phyloP scores from a whole-genome alignment of 2,888 invertebrate genomes.

The Corbicula japonica region DNA sequence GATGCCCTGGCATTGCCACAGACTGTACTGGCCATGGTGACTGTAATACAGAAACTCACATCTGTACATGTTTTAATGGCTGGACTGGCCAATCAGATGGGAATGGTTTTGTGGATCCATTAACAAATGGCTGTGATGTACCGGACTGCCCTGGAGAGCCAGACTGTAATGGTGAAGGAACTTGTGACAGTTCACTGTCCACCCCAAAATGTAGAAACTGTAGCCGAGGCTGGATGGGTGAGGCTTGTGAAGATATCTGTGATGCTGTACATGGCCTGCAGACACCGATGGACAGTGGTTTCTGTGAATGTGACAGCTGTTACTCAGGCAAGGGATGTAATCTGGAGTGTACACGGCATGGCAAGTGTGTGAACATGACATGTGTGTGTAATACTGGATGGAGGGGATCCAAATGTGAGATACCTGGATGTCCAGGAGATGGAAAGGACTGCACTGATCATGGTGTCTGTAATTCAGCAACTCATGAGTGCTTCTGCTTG shows the following conservation, averaged over 20 bases:
- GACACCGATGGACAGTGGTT: conserved; percentile 68
- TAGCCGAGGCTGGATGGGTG: conserved; percentile 73
- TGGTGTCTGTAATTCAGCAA: conserved; percentile 72
- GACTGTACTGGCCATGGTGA: conserved; percentile 77
- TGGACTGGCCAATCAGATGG: conserved; percentile 71
- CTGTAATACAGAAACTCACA: conserved; percentile 72
- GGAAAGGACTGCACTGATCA: conserved; percentile 68
- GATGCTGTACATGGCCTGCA: conserved; percentile 66
- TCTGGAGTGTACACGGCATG: conserved; percentile 67
- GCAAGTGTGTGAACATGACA: conserved; percentile 51
- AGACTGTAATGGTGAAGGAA: conserved; percentile 74
- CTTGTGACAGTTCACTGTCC: conserved; percentile 64
- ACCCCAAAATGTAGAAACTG: conserved; percentile 74
- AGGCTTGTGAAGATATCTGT: conserved; percentile 74
- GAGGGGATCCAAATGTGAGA: conserved; percentile 75
- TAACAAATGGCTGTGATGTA: conserved; percentile 68
- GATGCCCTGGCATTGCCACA: conserved; percentile 73
- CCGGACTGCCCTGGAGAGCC: conserved; percentile 80
- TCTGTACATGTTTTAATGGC: conserved; percentile 77
- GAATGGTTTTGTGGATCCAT: conserved; percentile 30
- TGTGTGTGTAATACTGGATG: conserved; percentile 75
- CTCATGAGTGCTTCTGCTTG: conserved; percentile 71
- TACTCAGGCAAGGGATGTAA: conserved; percentile 74
- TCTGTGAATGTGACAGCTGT: conserved; percentile 72
- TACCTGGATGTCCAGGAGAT: conserved; percentile 72